Base-by-base conservation (phyloP, 2,113 vertebrate genomes). In the Theristicus caerulescens region DNA sequence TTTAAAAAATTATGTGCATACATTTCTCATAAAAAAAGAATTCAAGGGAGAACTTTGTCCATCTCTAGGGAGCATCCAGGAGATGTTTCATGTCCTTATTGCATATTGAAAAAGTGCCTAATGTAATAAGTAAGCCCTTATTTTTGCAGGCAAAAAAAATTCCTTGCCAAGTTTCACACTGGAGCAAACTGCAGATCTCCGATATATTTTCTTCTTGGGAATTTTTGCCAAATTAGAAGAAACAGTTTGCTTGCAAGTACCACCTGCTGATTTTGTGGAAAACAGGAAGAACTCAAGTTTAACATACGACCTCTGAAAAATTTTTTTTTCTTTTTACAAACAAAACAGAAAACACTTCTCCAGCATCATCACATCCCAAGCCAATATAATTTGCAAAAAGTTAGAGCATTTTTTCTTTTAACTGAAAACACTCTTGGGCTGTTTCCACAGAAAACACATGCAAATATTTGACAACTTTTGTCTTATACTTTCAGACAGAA, bases 121-220 rank as follows among this genome's bases (percentile, higher is more conserved):
- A 72, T 34, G 62, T 67, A 94, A 64, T 86, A 90, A 91, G 57
- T 40, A 88, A 86, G 36, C 49, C 64, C n/a, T 51, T 47, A 79
- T 51, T 87, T 91, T 91, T 84, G 59, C 83, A 91, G 83, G 81
- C 38, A 92, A 83, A 86, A 86, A 49, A 0, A 2, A 44, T 82
- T 93, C 71, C 88, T 72, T 94, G 94, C 88, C 94, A 91, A 91
- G 91, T 93, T 97, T 94, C 70, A 87, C 89, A 76, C 89, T 94
- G 74, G 49, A 96, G 77, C 47, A 62, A 76, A 85, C 70, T 77
- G 54, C 84, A 93, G 51, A 42, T 93, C 78, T 77, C 49, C 69
- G 42, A 26, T 73, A 34, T 79, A 91, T 95, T 89, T 84, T 59
- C 15, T 95, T 73, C 58, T 55, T 26, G 36, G 59, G 70, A 95